Base-by-base conservation (phyloP, 2,888 invertebrate genomes). In the Apotomis capreana region DNA sequence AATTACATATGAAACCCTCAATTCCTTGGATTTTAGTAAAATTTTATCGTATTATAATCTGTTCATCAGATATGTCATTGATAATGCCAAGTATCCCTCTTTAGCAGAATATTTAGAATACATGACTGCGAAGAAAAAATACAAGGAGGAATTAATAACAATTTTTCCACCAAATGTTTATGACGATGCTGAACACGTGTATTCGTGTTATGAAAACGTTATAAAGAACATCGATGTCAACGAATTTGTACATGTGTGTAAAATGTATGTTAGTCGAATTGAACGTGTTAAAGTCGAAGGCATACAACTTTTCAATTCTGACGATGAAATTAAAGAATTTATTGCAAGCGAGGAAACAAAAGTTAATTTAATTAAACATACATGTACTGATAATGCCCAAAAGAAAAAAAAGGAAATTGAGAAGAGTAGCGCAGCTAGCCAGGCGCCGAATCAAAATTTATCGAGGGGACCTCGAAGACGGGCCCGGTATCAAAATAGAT, bases 261-360 rank as follows among this genome's bases (percentile, higher is more conserved):
- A 77, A 63, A 54, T 4, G 12, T 74, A 74, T 58, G 75, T 75
- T 8, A 72, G n/a, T 58, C 76, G 81, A 64, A 37, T 52, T 64
- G 74, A 77, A 61, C 78, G 81, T 49, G 72, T 81, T 37, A 79
- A 79, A 76, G 78, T 75, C 0, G 81, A 81, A 78, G 74, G 74
- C 49, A 63, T 49, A 69, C 60, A 76, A 36, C 75, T 76, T 10
- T 79, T 79, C 46, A 69, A 57, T 44, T 71, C 36, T 55, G 76
- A 79, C 10, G 69, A 71, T 54, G 49, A 49, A 10, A 49, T 49
- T 12, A 3, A 49, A 49, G 3, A 49, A 0, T 49, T 49, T 49
- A 10, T 49, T 10, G 3, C 3, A 49, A 10, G 9, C 10, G 49
- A 49, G 9, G 49, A 49, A 10, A 3, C 49, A 3, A 49, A 49